These are phyloP conservation scores for Athene noctua DNA, from an alignment of 2,113 vertebrate species.

Conservation along the genomic window DNA sequence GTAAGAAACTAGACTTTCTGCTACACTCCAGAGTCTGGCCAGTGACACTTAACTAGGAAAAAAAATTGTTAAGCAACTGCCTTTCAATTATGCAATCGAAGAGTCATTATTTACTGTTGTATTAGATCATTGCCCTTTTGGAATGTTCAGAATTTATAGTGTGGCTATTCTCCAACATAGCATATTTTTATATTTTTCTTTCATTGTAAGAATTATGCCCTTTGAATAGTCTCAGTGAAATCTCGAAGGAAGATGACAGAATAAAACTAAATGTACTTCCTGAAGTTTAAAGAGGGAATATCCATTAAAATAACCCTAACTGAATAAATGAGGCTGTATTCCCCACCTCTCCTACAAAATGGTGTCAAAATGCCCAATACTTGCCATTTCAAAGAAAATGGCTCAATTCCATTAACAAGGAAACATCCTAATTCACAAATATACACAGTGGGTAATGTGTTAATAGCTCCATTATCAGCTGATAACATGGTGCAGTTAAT, in stretches of 20 bases:
- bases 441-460: constrained; percentile 73
- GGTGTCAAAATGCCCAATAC: constrained; percentile 17
- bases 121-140: background rate
- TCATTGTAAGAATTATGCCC: background rate
- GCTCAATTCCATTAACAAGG: constrained; percentile 69
- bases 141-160: background rate
- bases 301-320: background rate
- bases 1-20: background rate
- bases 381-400: constrained; percentile 61
- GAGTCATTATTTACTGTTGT: background rate
- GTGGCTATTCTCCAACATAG: background rate
- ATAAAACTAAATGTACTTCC: background rate
- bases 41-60: background rate
- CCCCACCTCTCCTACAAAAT: background rate
- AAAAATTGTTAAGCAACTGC: background rate
- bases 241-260: background rate
- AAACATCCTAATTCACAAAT: constrained; percentile 74
- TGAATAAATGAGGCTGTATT: background rate
- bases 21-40: background rate
- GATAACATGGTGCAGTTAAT: constrained; percentile 76
- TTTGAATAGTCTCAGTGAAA: background rate
- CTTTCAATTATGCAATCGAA: background rate
- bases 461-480: constrained; percentile 75
- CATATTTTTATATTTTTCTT: background rate
- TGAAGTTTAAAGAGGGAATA: background rate